Conservation (phyloP, 2,797 vertebrate species). For the Toxotes lorentzi region DNA sequence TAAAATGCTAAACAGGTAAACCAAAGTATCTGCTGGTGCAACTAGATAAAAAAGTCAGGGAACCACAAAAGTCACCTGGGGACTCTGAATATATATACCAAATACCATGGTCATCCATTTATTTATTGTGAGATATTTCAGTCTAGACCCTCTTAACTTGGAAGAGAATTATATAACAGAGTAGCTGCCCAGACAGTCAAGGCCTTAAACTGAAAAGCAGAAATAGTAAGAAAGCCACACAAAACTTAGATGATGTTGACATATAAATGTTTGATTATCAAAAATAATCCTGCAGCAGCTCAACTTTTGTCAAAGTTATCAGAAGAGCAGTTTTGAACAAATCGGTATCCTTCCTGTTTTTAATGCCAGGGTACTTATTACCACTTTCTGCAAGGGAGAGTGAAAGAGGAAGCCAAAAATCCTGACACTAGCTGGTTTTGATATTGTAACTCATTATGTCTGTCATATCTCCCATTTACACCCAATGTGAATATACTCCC, state of each 20-base stretch:
- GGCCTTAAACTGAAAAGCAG: slow-evolving; percentile 12
- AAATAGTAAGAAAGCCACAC: slow-evolving; percentile 10
- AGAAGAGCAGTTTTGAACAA: slow-evolving; percentile 8
- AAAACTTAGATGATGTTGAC: background rate
- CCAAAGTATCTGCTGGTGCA: background rate
- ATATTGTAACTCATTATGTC: slow-evolving; percentile 34
- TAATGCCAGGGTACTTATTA: slow-evolving; percentile 1
- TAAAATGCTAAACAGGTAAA: background rate
- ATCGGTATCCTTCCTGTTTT: slow-evolving; percentile 8
- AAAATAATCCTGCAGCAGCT: slow-evolving; percentile 25
- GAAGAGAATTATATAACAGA: background rate
- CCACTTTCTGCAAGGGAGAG: background rate
- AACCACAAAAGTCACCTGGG: background rate
- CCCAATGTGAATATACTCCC: slow-evolving; percentile 6
- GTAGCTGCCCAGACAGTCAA: slow-evolving; percentile 20
- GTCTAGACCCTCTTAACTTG: background rate
- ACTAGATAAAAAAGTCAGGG: background rate
- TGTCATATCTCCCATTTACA: slow-evolving; percentile 40
- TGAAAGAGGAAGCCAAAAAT: slow-evolving; percentile 10
- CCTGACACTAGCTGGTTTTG: slow-evolving; percentile 21
- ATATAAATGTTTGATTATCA: slow-evolving; percentile 27
- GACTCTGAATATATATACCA: background rate
- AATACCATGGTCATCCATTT: background rate
- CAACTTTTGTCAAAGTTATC: slow-evolving; percentile 31
- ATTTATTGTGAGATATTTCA: background rate